Conservation (phyloP, 2,113 vertebrate genomes). For the Corynorhinus townsendii region DNA sequence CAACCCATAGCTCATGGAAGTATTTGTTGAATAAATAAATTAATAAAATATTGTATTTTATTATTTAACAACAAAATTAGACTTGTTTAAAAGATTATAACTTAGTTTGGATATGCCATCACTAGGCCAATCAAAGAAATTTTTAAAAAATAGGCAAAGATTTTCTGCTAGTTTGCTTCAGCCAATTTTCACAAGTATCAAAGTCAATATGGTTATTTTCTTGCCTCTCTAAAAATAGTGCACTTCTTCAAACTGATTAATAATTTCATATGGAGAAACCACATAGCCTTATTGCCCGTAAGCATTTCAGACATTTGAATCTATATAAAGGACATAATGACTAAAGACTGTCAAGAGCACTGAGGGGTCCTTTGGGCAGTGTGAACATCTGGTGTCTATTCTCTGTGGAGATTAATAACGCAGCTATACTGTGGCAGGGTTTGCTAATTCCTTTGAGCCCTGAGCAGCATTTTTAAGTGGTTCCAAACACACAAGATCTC, state of each 20-base stretch:
- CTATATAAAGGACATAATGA: slow-evolving; percentile 50
- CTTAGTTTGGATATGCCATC: slow-evolving; percentile 37
- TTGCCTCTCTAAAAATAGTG: slow-evolving; percentile 49
- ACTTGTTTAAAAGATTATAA: slow-evolving; percentile 2
- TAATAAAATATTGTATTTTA: not conserved
- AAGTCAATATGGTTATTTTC: slow-evolving; percentile 61
- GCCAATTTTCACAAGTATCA: slow-evolving; percentile 58
- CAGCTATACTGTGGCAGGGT: slow-evolving; percentile 32
- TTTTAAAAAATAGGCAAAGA: slow-evolving; percentile 36
- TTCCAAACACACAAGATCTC: slow-evolving; percentile 54
- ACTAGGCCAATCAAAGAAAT: slow-evolving; percentile 38
- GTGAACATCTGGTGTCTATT: slow-evolving; percentile 63
- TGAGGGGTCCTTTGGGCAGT: slow-evolving; percentile 56
- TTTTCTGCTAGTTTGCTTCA: slow-evolving; percentile 46
- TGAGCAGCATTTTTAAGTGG: slow-evolving; percentile 64
- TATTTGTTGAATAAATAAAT: not conserved
- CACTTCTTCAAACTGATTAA: slow-evolving; percentile 68
- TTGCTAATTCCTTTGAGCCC: slow-evolving; percentile 63
- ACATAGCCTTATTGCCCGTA: not conserved
- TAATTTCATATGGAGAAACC: slow-evolving; percentile 55
- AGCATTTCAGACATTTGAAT: slow-evolving; percentile 58
- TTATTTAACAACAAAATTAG: not conserved
- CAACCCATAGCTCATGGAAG: not conserved
- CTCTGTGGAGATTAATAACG: slow-evolving; percentile 66
- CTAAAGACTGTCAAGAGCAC: slow-evolving; percentile 37